Conservation (phyloP, 1,140 invertebrate genomes). For the Drosophila funebris region DNA sequence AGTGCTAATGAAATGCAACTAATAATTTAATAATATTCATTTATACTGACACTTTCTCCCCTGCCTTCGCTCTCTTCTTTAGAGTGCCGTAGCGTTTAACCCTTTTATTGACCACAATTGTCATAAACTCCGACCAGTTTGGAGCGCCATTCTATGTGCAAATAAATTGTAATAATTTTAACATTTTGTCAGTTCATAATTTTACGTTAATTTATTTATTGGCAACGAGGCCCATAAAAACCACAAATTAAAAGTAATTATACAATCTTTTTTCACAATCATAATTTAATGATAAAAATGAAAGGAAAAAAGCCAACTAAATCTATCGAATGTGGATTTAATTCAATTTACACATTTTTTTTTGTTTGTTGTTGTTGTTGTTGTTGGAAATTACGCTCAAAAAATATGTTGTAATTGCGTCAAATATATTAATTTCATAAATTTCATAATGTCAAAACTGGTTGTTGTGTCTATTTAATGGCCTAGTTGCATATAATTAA, state of each 20-base stretch:
- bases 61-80: no score
- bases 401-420: constrained; percentile 26
- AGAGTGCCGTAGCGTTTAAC: neutral
- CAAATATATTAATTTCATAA: constrained; percentile 67
- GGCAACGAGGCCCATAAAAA: constrained; percentile 17
- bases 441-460: constrained; percentile 62
- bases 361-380: neutral
- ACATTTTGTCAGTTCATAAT: constrained; percentile 69
- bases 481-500: constrained; percentile 63
- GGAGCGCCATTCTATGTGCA: constrained; percentile 37
- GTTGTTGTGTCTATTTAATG: constrained; percentile 64
- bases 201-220: constrained; percentile 72
- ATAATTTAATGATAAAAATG: constrained; percentile 52
- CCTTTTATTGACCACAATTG: constrained; percentile 14
- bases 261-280: constrained; percentile 21
- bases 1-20: constrained; percentile 25
- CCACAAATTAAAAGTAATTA: constrained; percentile 62
- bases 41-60: constrained; percentile 47
- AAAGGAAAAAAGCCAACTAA: constrained; percentile 1
- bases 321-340: constrained; percentile 21
- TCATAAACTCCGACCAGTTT: constrained; percentile 24
- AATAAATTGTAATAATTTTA: constrained; percentile 69
- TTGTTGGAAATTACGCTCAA: constrained; percentile 14
- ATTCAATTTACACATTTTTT: constrained; percentile 42
- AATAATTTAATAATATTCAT: constrained; percentile 43